A percentile compares a stretch with the other conserved stretches of the same genome.
Conservation (phyloP, 2,888 invertebrate species). For the Lagria hirta region DNA sequence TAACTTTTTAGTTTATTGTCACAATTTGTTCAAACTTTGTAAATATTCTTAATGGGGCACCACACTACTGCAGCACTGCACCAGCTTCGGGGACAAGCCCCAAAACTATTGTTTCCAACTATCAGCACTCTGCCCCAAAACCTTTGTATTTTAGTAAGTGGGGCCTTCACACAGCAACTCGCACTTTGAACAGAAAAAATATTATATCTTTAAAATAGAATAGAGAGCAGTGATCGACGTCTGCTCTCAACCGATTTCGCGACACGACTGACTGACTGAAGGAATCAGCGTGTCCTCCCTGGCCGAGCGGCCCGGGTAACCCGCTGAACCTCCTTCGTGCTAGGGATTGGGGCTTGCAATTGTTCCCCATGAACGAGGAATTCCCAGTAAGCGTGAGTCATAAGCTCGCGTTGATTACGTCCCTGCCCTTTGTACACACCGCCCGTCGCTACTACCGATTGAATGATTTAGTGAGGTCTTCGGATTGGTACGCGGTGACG, state of each 20-base stretch:
- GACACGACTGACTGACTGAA: background rate
- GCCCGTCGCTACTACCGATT: conserved; percentile 73
- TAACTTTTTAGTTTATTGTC: too few species aligned
- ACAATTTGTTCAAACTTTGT: too few species aligned
- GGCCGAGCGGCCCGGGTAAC: conserved; percentile 66
- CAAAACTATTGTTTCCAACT: background rate
- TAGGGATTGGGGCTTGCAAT: conserved; percentile 68
- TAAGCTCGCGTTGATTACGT: conserved; percentile 68
- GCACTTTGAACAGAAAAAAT: background rate
- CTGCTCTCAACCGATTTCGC: background rate
- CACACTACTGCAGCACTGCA: too few species aligned
- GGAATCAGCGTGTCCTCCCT: conserved; percentile 57
- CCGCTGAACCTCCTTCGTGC: conserved; percentile 69
- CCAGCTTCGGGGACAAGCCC: background rate
- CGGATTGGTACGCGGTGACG: conserved; percentile 53
- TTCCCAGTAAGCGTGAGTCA: conserved; percentile 71
- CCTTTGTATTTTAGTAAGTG: background rate
- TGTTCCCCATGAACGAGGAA: conserved; percentile 64
- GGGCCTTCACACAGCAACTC: background rate
- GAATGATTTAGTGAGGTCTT: conserved; percentile 66
- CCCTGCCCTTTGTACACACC: conserved; percentile 72
- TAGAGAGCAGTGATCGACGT: background rate
- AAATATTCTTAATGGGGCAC: too few species aligned
- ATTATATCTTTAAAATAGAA: background rate
- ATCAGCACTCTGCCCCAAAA: background rate